Percentiles rank a stretch among this genome's conserved stretches.
Evolutionary conservation across 2,888 invertebrate genomes (phyloP).

Genomic region (Embidobia sp.): DNA sequence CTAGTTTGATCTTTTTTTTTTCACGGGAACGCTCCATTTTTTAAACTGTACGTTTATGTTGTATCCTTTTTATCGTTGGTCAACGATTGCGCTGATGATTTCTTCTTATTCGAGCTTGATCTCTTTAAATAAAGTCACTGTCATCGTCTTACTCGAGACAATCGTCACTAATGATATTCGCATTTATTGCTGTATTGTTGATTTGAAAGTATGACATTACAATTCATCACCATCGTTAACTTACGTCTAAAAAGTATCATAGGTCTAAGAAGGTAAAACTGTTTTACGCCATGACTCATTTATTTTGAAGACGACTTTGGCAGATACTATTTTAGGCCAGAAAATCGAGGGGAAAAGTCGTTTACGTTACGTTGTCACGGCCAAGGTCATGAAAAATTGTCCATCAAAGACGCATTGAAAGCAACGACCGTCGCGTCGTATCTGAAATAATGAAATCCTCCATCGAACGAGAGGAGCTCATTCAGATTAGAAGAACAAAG

Average conservation of each 20-base stretch:
- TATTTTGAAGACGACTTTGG: constrained; percentile 14
- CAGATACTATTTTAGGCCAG: constrained; percentile 27
- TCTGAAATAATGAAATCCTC: constrained; percentile 1
- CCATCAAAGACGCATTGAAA: too few relatives aligned
- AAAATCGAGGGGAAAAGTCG: neutral
- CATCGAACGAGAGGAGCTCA: constrained; percentile 27
- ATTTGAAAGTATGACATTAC: constrained; percentile 45
- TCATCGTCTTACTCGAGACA: constrained; percentile 25
- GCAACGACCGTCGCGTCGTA: constrained; percentile 5
- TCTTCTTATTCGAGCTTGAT: neutral
- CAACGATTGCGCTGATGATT: neutral
- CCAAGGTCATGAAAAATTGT: too few relatives aligned
- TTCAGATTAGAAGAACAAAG: constrained; percentile 33
- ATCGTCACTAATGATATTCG: constrained; percentile 39
- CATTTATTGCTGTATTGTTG: constrained; percentile 56
- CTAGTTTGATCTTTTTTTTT: too few relatives aligned
- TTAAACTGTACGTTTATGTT: too few relatives aligned
- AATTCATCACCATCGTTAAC: constrained; percentile 34
- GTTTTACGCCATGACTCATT: neutral
- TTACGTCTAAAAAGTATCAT: constrained; percentile 42
- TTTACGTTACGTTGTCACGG: too few relatives aligned
- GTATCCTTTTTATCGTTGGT: neutral
- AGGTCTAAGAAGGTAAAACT: constrained; percentile 46
- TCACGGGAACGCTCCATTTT: too few relatives aligned
- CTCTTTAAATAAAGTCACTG: constrained; percentile 29